Evolutionary conservation across 2,888 invertebrate species (phyloP), one percentile per base, ranked within the genome.

Genomic region (Spicauda simplicius): DNA sequence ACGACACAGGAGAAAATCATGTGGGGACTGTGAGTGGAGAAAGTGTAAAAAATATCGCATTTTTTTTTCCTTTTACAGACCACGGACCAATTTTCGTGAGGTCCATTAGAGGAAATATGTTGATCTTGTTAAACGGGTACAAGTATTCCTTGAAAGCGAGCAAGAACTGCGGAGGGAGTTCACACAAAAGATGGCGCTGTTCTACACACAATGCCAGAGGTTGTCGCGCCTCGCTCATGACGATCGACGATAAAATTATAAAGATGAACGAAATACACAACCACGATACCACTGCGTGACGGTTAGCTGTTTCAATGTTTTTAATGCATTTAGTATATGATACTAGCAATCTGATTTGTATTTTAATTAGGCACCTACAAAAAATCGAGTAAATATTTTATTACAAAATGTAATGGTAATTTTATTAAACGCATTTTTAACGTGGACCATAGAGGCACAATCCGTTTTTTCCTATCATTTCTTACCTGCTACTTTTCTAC

Each of bases 151-250:
- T 69, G 10, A 70, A 69, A 50, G 56, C 41, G 0, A 33, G 71
- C 65, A 56, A 66, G 33, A 62, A 19, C 16, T 63, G 14, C 19
- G 70, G 37, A 52, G 54, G 64, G 30, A 11, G 68, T 48, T 14
- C 67, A 57, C 74, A 71, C 62, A 68, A 70, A 57, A 25, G 72
- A 7, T 75, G 73, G 73, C 70, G 71, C 6, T 76, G 76, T 16
- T 72, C 73, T 3, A 72, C 72, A 0, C 73, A 74, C 20, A 69
- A 71, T 19, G 52, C 54, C 8, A 67, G 56, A 4, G 70, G 70
- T 7, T 82, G 82, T 25, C 76, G 70, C n/a, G 80, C 80, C 4
- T 67, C 70, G 0, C 67, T 82, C 1, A 74, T 75, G 10, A 81
- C 80, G 0, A 10, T 78, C 0, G 71, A 76, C n/a, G 73, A 77